phyloP scores from a whole-genome alignment of 2,113 vertebrate species.

The Colossoma macropomum region DNA sequence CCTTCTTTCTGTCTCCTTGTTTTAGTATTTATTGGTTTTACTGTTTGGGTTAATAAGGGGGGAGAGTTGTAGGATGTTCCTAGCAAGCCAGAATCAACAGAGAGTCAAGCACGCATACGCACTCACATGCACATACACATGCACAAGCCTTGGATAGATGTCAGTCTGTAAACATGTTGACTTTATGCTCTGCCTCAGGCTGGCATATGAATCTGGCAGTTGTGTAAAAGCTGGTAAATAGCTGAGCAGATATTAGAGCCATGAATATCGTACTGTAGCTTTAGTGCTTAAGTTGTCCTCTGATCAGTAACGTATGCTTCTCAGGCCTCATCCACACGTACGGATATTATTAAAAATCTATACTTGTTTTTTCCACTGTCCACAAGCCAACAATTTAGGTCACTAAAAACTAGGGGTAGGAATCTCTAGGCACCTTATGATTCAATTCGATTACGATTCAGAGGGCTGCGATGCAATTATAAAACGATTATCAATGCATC shows the following conservation, averaged over 20 bases:
- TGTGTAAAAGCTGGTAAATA: background rate
- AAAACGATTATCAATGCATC: too few relatives aligned
- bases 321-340: background rate
- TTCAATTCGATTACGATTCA: too few relatives aligned
- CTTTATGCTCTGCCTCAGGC: background rate
- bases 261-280: background rate
- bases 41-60: background rate
- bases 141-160: background rate
- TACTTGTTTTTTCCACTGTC: too few relatives aligned
- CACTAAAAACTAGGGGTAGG: too few relatives aligned
- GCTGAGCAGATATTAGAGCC: background rate
- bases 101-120: background rate
- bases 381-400: too few relatives aligned
- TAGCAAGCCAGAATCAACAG: conserved; percentile 1
- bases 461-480: too few relatives aligned
- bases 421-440: too few relatives aligned
- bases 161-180: conserved; percentile 12
- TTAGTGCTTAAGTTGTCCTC: background rate
- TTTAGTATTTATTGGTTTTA: background rate
- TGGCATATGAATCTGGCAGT: background rate
- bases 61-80: background rate
- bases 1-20: background rate
- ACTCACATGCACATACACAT: background rate
- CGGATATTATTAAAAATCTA: too few relatives aligned
- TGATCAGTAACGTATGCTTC: background rate